Evolutionary conservation across 2,113 vertebrate species (phyloP), one percentile per base, ranked within the genome.

Genomic region (Gymnogyps californianus): DNA sequence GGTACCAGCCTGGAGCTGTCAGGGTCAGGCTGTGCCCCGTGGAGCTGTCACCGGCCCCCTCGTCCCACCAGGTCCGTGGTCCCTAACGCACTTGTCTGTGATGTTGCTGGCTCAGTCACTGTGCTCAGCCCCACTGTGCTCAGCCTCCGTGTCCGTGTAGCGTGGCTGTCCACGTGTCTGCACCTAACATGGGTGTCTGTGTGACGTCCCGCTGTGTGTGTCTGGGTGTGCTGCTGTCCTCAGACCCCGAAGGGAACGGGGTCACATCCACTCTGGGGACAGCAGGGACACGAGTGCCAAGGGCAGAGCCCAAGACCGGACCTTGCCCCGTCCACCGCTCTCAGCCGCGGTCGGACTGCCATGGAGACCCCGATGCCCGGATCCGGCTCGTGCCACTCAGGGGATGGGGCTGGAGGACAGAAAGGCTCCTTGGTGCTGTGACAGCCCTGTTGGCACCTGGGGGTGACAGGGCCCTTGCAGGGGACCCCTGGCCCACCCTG

Each of bases 321-420:
- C 58, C 19, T 46, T 17, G 14, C 59, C 40, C 31, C 7, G 6
- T 19, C 25, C 36, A 8, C 25, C 0, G 0, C 44, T n/a, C 64
- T 64, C 36, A 3, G 51, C 29, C 0, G 0, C 2, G 3, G 34
- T 76, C 3, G 2, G 52, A 59, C 19, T 69, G 49, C 22, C 1
- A 0, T 31, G 59, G 36, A 44, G 65, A 49, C 16, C 34, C 36
- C 2, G 1, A 2, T 18, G 24, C 14, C 4, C 54, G 69, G 18
- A 36, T 40, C 11, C 0, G 0, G 18, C 31, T 44, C 1, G 4
- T 54, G 58, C 20, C 25, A 1, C 15, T 26, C 8, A 5, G 8
- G 34, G 52, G 14, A 12, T 15, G 24, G 42, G 52, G 22, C 25
- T 52, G 64, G 62, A 71, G 83, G 36, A 2, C 7, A 20, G 47